phyloP scores from a whole-genome alignment of 2,797 vertebrate species.

The Manis crassicaudata region DNA sequence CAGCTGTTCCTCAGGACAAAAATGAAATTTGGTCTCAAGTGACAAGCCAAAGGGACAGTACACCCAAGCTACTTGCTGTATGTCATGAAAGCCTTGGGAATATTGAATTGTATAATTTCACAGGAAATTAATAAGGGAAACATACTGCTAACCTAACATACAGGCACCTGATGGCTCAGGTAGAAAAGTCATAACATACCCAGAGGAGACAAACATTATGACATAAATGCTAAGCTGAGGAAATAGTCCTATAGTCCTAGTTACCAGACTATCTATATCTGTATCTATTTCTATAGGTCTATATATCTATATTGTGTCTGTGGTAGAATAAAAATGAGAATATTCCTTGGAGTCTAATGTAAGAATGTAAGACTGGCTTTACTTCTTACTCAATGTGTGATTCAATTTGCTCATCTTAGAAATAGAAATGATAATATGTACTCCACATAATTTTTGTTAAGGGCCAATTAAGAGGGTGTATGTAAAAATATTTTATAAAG shows the following conservation, averaged over 20 bases:
- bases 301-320: neutral
- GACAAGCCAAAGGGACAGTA: neutral
- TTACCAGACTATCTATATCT: neutral
- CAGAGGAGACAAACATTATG: neutral
- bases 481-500: neutral
- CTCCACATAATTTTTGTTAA: neutral
- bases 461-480: neutral
- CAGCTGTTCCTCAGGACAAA: neutral
- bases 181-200: neutral
- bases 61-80: neutral
- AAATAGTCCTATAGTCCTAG: neutral
- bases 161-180: neutral
- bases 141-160: neutral
- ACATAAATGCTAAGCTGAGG: neutral
- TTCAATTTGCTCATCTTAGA: constrained; percentile 7
- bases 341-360: neutral
- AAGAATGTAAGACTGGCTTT: neutral
- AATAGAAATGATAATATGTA: neutral
- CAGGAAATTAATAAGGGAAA: constrained; percentile 39
- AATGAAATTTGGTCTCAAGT: neutral
- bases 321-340: neutral
- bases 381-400: neutral
- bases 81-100: neutral
- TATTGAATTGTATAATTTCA: neutral
- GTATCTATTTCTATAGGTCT: too few relatives aligned